These are phyloP conservation scores for Tiliqua scincoides DNA, from an alignment of 2,113 vertebrate species.

Conservation along the genomic window DNA sequence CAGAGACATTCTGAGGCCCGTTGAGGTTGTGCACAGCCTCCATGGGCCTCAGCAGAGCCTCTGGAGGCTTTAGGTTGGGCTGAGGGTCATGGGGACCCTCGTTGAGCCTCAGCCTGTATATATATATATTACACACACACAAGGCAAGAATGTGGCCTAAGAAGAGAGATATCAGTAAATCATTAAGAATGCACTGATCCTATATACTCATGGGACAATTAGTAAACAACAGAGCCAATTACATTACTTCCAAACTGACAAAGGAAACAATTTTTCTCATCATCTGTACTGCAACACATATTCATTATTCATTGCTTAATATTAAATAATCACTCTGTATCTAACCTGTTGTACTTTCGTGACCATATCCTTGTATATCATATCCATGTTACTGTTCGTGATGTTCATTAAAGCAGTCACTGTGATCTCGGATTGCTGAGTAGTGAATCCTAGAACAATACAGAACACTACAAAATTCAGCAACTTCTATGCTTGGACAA, in stretches of 20 bases:
- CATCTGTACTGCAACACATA: background rate
- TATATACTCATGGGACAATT: no score
- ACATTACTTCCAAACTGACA: no score
- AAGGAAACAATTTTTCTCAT: background rate
- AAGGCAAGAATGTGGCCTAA: background rate
- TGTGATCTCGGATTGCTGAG: constrained; percentile 88
- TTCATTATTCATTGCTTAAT: background rate
- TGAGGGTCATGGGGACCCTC: no score
- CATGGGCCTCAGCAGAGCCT: no score
- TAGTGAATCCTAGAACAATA: constrained; percentile 82
- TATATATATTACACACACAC: background rate
- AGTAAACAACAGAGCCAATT: no score
- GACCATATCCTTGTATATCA: constrained; percentile 91
- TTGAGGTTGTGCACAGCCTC: no score
- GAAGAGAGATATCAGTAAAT: background rate
- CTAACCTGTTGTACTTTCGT: constrained; percentile 95
- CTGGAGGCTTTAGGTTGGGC: no score
- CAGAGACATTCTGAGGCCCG: no score
- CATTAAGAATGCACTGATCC: background rate
- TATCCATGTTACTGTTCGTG: constrained; percentile 86
- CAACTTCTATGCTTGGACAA: background rate
- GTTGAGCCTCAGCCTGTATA: no score
- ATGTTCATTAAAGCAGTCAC: constrained; percentile 86
- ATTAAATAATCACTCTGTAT: background rate
- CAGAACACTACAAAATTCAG: constrained; percentile 26